A percentile compares a stretch with the other conserved stretches of the same genome.
Evolutionary conservation across 2,113 vertebrate genomes (phyloP).

Genomic region (Cyphomyrus plagiostoma): DNA sequence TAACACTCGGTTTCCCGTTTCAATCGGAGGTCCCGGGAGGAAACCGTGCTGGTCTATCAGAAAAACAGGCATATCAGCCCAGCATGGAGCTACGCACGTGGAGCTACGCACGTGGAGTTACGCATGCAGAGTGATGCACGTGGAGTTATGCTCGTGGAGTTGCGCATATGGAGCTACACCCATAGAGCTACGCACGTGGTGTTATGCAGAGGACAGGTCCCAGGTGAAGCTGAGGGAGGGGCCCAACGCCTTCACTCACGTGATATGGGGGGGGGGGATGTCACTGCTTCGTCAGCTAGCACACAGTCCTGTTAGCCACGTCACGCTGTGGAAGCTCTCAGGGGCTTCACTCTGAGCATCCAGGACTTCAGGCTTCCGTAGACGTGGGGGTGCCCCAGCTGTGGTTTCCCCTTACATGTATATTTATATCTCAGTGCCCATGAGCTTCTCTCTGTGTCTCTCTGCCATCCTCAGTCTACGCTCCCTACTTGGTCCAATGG

Average conservation of each 20-base stretch:
- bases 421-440: not conserved
- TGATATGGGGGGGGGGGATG: not conserved
- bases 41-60: conserved; percentile 45
- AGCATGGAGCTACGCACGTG: not conserved
- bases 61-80: conserved; percentile 44
- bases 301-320: not conserved
- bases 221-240: not conserved
- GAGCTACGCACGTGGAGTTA: no score
- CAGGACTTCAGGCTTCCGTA: not conserved
- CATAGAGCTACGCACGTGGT: no score
- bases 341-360: not conserved
- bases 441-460: not conserved
- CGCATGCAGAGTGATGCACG: not conserved
- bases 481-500: not conserved
- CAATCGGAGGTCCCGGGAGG: conserved; percentile 47
- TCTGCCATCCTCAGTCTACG: not conserved
- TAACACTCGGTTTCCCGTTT: conserved; percentile 57
- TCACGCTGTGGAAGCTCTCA: not conserved
- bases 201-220: not conserved
- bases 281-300: not conserved
- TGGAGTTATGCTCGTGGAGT: no score
- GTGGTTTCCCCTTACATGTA: no score
- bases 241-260: not conserved
- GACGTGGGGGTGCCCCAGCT: not conserved
- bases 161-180: no score